A percentile compares a stretch with the other conserved stretches of the same genome.
Evolutionary conservation across 2,113 vertebrate genomes (phyloP).

Genomic region (Oophaga pumilio): DNA sequence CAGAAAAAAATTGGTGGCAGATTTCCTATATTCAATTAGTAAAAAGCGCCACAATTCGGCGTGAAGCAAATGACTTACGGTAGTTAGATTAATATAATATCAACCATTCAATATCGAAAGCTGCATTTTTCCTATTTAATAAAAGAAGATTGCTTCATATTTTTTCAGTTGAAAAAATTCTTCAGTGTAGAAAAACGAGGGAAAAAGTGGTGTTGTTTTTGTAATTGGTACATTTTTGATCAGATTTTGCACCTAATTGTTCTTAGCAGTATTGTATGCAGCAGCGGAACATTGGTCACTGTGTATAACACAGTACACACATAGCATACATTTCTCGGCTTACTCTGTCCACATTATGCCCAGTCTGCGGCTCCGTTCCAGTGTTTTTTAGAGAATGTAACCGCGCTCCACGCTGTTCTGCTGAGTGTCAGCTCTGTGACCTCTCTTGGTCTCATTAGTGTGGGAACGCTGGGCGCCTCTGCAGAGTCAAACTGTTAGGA

Average conservation of each 20-base stretch:
- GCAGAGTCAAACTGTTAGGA: conserved; percentile 14
- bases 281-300: neutral
- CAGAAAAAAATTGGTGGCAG: no score
- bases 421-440: conserved; percentile 26
- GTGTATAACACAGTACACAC: neutral
- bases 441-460: conserved; percentile 22
- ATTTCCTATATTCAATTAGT: no score
- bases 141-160: no score
- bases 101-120: no score
- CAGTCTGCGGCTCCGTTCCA: neutral
- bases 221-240: neutral
- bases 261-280: neutral
- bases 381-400: neutral
- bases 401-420: neutral
- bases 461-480: neutral
- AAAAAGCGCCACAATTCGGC: no score
- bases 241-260: neutral
- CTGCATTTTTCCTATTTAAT: no score
- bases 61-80: no score
- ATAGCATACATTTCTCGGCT: neutral
- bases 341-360: neutral
- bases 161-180: no score
- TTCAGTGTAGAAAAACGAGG: no score
- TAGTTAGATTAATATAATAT: no score
- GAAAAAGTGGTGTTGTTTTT: neutral